Percentiles rank a stretch among this genome's conserved stretches.
These are phyloP conservation scores for Caradrina kadenii DNA, from an alignment of 2,888 invertebrate genomes.

Conservation along the genomic window DNA sequence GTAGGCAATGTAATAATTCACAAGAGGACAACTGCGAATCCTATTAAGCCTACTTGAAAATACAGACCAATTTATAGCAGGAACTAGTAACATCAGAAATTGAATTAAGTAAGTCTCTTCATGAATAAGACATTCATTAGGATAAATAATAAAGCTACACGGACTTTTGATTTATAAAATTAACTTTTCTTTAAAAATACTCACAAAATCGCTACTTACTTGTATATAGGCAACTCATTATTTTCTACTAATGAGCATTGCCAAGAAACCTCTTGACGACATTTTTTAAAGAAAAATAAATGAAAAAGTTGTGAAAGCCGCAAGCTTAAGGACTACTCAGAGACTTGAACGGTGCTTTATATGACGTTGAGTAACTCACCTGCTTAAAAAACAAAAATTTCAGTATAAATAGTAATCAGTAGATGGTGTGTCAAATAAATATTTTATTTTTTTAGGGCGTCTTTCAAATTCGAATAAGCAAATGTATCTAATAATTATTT, in stretches of 20 bases:
- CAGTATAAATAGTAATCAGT: slow-evolving; percentile 20
- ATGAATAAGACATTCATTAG: slow-evolving; percentile 39
- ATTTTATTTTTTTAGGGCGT: background rate
- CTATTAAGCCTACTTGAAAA: slow-evolving; percentile 2
- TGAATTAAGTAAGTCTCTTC: background rate
- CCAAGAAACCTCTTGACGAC: slow-evolving; percentile 52
- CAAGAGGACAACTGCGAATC: background rate
- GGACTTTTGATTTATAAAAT: slow-evolving; percentile 37
- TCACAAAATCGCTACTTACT: slow-evolving; percentile 46
- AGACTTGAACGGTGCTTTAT: slow-evolving; percentile 56
- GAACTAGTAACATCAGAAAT: background rate
- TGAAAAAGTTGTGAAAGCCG: slow-evolving; percentile 60
- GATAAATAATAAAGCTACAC: slow-evolving; percentile 19
- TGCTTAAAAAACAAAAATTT: slow-evolving; percentile 47
- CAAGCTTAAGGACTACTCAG: slow-evolving; percentile 62
- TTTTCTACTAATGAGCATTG: slow-evolving; percentile 63
- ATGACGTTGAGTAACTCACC: slow-evolving; percentile 55
- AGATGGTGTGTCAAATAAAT: slow-evolving; percentile 8
- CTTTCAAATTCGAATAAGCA: too few relatives aligned
- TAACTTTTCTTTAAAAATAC: slow-evolving; percentile 24
- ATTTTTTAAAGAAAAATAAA: slow-evolving; percentile 59
- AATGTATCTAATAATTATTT: too few relatives aligned
- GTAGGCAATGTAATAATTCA: background rate
- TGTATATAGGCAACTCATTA: slow-evolving; percentile 59
- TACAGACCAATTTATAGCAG: background rate